Evolutionary conservation across 2,797 vertebrate genomes (phyloP), one percentile per base, ranked within the genome.

Genomic region (Acropternis orthonyx): DNA sequence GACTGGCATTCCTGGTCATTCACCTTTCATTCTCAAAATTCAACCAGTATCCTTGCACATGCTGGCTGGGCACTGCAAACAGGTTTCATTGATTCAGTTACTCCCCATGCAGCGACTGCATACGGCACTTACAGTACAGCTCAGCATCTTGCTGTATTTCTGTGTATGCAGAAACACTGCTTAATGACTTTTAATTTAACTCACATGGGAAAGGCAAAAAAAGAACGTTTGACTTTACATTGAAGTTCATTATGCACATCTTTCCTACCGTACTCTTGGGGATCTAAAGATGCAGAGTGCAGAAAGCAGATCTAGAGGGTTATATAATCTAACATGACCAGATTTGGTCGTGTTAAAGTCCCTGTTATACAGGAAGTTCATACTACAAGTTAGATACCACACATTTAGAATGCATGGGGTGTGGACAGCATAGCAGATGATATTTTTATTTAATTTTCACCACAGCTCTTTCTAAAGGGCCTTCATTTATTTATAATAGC

Each of bases 141-240:
- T 67, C 74, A 39, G 56, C 63, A 80, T 77, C 85, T 37, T 79
- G 74, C 80, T 71, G 9, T 32, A 46, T 87, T 51, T 74, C 65
- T 0, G 0, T 49, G 34, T 28, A 12, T 75, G 86, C 84, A 65
- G 83, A 91, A 59, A 21, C 28, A 6, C 12, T 34, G 82, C 54
- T 81, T 44, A 68, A 85, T 4, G 71, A 74, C 77, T 96, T 92
- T 27, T 71, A 52, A 74, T 88, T 93, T 87, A 79, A 85, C 65
- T 88, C 11, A 2, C 8, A 3, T 3, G 32, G 88, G 67, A 56
- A 74, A 79, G 87, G 5, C 34, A 71, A 63, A 77, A 56, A 88
- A 59, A 48, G 55, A 82, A 36, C 39, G 52, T 58, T 88, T 41
- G 44, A 51, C 61, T 80, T 67, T 49, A 56, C 43, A 68, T 5